phyloP scores from a whole-genome alignment of 2,888 invertebrate species.

The Cryptus viduatorius region DNA sequence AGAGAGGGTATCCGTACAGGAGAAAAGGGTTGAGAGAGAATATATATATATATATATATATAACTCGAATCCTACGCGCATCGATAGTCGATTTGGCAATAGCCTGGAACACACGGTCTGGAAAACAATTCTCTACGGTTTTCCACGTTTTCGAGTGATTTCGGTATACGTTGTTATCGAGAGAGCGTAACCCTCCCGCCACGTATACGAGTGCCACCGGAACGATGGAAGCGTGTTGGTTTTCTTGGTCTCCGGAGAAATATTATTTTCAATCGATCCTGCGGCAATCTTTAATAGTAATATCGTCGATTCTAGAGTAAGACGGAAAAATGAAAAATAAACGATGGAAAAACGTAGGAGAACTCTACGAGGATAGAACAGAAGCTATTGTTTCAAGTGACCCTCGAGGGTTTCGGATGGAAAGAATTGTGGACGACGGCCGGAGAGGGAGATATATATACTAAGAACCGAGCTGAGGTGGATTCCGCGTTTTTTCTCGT shows the following conservation, averaged over 20 bases:
- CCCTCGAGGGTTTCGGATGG: slow-evolving; percentile 42
- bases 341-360: background rate
- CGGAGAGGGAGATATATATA: background rate
- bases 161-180: slow-evolving; percentile 36
- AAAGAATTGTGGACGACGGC: slow-evolving; percentile 13
- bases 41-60: slow-evolving; percentile 8
- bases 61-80: slow-evolving; percentile 25
- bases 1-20: background rate
- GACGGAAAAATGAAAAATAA: slow-evolving; percentile 34
- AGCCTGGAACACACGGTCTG: slow-evolving; percentile 45
- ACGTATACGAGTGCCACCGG: slow-evolving; percentile 1
- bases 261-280: slow-evolving; percentile 64
- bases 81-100: slow-evolving; percentile 60
- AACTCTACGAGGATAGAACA: slow-evolving; percentile 3
- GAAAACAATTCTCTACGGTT: slow-evolving; percentile 59
- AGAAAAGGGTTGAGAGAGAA: background rate
- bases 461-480: background rate
- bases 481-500: too few relatives aligned
- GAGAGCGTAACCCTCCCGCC: background rate
- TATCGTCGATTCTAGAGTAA: slow-evolving; percentile 28
- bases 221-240: slow-evolving; percentile 38
- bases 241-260: slow-evolving; percentile 60
- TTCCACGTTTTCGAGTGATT: slow-evolving; percentile 64
- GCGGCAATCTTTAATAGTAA: slow-evolving; percentile 25
- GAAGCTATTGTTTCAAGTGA: slow-evolving; percentile 61